Base-by-base conservation (phyloP, 2,888 invertebrate genomes). In the Periphyllus acericola region DNA sequence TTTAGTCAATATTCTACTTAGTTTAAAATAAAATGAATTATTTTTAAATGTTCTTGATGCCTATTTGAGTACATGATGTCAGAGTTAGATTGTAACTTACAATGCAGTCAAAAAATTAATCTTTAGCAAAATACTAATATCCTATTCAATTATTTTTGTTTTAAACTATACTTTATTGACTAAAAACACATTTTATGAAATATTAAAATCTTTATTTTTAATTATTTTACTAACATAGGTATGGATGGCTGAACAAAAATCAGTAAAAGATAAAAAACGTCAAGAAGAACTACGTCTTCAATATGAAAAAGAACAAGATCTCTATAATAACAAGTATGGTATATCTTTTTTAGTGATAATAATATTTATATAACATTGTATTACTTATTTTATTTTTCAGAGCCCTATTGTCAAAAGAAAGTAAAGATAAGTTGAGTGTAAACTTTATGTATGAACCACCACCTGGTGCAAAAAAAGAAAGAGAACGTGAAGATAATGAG, bases 361-460 rank as follows among this genome's bases (percentile, higher is more conserved):
- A 6, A 34, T 60, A 5, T n/a, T 46, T 71, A 25, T 52, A 34
- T 78, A 21, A 75, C 36, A 32, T 74, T 78, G 72, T 34, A 72
- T 40, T 88, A 71, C 88, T 55, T 88, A 80, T 88, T 89, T 52
- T 91, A 29, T 85, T 90, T 91, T 46, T 21, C 91, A 97, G 97
- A 92, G 99, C 99, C 1, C 93, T 99, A 92, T 93, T 99, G 90
- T 99, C 99, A 91, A 98, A 97, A 91, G 99, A 99, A 90, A 99
- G 99, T 92, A 99, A 99, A 91, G 99, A 99, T 89, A 99, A 99
- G 92, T 92, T 99, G 89, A 99, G 99, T 90, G 95, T 99, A 2
- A 99, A 98, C 92, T 99, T 99, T 91, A 98, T 99, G 98, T 99
- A 99, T 92, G 99, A 99, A 92, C 98, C 99, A 21, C 99, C 99